Evolutionary conservation across 2,113 vertebrate species (phyloP), one percentile per base, ranked within the genome.

Genomic region (Heterochromis multidens): DNA sequence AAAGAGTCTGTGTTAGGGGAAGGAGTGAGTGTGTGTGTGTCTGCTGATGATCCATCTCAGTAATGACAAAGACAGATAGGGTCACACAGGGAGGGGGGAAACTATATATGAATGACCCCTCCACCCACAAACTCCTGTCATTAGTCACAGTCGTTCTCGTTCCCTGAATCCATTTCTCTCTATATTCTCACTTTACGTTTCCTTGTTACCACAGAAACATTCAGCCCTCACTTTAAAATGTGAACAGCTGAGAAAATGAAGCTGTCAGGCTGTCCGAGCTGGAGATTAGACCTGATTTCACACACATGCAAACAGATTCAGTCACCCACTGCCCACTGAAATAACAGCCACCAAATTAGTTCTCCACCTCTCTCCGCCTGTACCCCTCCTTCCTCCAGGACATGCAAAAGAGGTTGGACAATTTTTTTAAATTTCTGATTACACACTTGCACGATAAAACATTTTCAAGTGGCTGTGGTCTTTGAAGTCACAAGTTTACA

Each of bases 51-150:
- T 95, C 91, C 87, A 91, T 94, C 90, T 93, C 59, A 3, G 56
- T 54, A 21, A n/a, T 81, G 89, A 88, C 90, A 91, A 87, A 92
- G 88, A 87, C 77, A 84, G 93, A 89, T 87, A 80, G 88, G 72
- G 76, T 90, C 93, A 89, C 90, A 85, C 90, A 90, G 84, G 90
- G 91, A 90, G 89, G 91, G 80, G n/a, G 92, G 92, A 90, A 93
- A 92, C 93, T 90, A 90, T 94, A 94, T 91, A 91, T 89, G 92
- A 89, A 91, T 78, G 89, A 91, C 88, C 89, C 91, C 89, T 85
- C 90, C 80, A 81, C 63, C 87, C 87, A 80, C 91, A 81, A 90
- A 89, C 90, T 62, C 74, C 23, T 59, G 87, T 43, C 87, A 91
- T 91, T 92, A 91, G 83, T 92, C 92, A 92, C 91, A 86, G 91